Evolutionary conservation across 2,797 vertebrate species (phyloP).

Genomic region (Notamacropus eugenii): DNA sequence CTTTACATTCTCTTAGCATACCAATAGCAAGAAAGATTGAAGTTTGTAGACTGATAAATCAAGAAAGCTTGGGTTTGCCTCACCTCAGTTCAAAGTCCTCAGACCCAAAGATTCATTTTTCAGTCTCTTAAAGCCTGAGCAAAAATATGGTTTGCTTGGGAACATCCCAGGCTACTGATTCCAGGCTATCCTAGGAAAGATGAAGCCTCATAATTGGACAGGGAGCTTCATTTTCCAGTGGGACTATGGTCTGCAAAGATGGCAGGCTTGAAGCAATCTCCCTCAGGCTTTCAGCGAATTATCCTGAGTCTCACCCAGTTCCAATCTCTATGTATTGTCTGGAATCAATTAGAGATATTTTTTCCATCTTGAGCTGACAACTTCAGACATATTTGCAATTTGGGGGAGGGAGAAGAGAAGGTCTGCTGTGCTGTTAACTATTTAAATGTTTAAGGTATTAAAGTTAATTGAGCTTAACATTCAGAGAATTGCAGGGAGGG

Average conservation of each 20-base stretch:
- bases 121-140: conserved; percentile 33
- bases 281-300: conserved; percentile 39
- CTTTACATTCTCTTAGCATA: background rate
- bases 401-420: background rate
- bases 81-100: background rate
- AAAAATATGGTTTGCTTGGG: conserved; percentile 8
- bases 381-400: conserved; percentile 76
- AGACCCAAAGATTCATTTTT: background rate
- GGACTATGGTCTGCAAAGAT: conserved; percentile 27
- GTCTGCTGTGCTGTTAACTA: conserved; percentile 80
- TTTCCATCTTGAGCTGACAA: conserved; percentile 81
- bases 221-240: conserved; percentile 39
- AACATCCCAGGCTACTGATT: background rate
- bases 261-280: conserved; percentile 25
- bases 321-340: conserved; percentile 78
- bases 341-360: conserved; percentile 84
- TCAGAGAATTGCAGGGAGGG: conserved; percentile 46
- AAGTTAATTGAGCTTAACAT: conserved; percentile 75
- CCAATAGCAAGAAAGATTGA: background rate
- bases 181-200: conserved; percentile 7
- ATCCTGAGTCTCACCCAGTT: conserved; percentile 63
- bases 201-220: conserved; percentile 7
- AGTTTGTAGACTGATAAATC: background rate
- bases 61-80: background rate
- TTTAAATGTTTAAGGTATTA: conserved; percentile 82